Conservation (phyloP, 1,140 invertebrate genomes). For the Diorhabda sublineata region DNA sequence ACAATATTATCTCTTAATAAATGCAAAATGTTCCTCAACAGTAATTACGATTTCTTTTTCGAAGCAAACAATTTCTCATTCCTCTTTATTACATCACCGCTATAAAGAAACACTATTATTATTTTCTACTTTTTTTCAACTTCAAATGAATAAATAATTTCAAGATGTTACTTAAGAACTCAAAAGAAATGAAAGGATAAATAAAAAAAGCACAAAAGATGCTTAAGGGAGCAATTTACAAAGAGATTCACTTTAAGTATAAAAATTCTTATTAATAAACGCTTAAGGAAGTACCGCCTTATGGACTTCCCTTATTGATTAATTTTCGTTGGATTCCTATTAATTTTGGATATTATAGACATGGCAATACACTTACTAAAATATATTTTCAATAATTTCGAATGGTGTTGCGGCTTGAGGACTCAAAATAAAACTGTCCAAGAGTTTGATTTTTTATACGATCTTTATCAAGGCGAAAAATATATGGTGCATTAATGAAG, state of each 20-base stretch:
- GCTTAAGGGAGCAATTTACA: neutral
- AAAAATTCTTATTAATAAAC: neutral
- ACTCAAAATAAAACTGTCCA: too few relatives aligned
- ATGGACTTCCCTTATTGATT: neutral
- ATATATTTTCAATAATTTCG: too few relatives aligned
- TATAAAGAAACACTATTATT: neutral
- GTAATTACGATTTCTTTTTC: neutral
- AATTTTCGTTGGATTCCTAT: neutral
- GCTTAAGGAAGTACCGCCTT: neutral
- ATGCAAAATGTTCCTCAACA: too few relatives aligned
- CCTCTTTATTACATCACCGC: neutral
- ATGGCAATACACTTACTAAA: too few relatives aligned
- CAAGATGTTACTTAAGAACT: neutral
- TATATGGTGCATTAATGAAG: too few relatives aligned
- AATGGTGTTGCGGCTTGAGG: too few relatives aligned
- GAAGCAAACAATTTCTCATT: neutral
- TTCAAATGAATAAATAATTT: slow-evolving; percentile 3
- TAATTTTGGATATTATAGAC: too few relatives aligned
- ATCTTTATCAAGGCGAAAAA: too few relatives aligned
- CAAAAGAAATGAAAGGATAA: slow-evolving; percentile 1
- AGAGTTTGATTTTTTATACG: too few relatives aligned
- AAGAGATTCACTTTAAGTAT: neutral
- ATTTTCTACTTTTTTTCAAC: neutral
- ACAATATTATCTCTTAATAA: too few relatives aligned
- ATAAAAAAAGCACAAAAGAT: neutral